Base-by-base conservation (phyloP, 2,888 invertebrate species). In the Scotopteryx bipunctaria region DNA sequence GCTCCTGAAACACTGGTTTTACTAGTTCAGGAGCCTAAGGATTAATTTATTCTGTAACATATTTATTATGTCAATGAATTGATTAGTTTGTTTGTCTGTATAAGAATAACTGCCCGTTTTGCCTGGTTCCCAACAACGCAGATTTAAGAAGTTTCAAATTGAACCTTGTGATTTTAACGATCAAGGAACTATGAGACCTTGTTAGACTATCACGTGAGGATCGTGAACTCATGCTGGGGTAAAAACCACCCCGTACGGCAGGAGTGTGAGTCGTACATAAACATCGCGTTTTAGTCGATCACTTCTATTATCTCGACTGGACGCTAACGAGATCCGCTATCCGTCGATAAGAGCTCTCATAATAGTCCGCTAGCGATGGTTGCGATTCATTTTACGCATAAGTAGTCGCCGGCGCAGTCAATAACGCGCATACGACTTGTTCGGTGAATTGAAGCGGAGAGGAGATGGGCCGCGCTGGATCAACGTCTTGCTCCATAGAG, bases 261-360 rank as follows among this genome's bases (percentile, higher is more conserved):
- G 8, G 9, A 17, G 19, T 21, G 36, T 21, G 6, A 17, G 3
- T 23, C 9, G 9, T 9, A 31, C 59, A 64, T 71, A 72, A 69
- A 73, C 55, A 72, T 53, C 45, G 55, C 57, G 60, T 69, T 75
- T 76, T 73, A 76, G 67, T 68, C 61, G 42, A 63, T 71, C 68
- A 69, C 70, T 73, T 73, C 69, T 75, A 75, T 72, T 71, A 73
- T 72, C 71, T 68, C 51, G 63, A 60, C 61, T 50, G 57, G 27
- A 19, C 50, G 56, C 62, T 64, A 69, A 70, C 67, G 64, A 70
- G 63, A 50, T 36, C 44, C 52, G 57, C 59, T 62, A 63, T 59
- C 47, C 47, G 35, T 35, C 52, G 70, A 70, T 66, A 69, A 69
- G 53, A 60, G 55, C 32, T 51, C 59, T 59, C 53, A 60, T 61